Evolutionary conservation across 1,140 invertebrate genomes (phyloP).

Genomic region (Holcopasites calliopsidis): DNA sequence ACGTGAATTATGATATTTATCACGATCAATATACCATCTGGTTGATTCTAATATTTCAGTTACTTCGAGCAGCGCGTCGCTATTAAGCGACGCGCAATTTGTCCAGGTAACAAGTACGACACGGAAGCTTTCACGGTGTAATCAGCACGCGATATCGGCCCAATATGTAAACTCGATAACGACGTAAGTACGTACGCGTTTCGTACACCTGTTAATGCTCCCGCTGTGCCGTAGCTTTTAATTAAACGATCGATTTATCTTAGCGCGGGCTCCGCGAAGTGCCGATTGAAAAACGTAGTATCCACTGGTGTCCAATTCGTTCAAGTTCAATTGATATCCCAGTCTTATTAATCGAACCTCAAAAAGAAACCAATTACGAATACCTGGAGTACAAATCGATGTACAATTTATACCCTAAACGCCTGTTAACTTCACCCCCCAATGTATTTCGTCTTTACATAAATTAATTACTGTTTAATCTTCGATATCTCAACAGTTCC

Average conservation of each 20-base stretch:
- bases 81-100: neutral
- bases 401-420: neutral
- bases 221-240: slow-evolving; percentile 47
- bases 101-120: neutral
- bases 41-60: neutral
- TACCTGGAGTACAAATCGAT: neutral
- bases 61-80: neutral
- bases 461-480: neutral
- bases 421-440: no score
- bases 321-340: slow-evolving; percentile 25
- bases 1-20: no score
- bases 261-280: slow-evolving; percentile 26
- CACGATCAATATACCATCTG: neutral
- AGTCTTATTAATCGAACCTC: neutral
- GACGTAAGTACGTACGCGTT: slow-evolving; percentile 47
- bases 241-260: slow-evolving; percentile 64
- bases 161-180: slow-evolving; percentile 61
- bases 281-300: slow-evolving; percentile 26
- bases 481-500: neutral
- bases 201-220: slow-evolving; percentile 34
- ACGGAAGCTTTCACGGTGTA: neutral
- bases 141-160: slow-evolving; percentile 38
- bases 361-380: neutral
- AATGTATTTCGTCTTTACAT: no score
- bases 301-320: neutral